Percentiles rank a stretch among this genome's conserved stretches.
These are phyloP conservation scores for Anticlea derivata DNA, from an alignment of 2,888 invertebrate genomes.

Conservation along the genomic window DNA sequence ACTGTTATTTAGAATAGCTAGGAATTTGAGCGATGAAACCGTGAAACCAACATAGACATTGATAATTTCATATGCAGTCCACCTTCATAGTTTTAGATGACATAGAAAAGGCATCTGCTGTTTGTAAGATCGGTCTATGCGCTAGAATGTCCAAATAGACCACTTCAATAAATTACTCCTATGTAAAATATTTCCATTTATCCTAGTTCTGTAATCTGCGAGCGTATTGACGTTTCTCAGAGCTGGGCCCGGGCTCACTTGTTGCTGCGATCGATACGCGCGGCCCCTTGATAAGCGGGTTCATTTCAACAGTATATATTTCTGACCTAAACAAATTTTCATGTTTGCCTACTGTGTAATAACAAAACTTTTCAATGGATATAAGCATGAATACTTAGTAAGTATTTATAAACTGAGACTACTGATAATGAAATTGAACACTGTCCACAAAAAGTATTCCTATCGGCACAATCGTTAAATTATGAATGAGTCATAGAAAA, in stretches of 20 bases:
- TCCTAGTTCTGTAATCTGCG: slow-evolving; percentile 16
- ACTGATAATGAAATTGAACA: no score
- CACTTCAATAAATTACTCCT: background rate
- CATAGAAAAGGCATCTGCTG: no score
- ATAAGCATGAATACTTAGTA: background rate
- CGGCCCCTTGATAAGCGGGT: slow-evolving; percentile 54
- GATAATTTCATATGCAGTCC: no score
- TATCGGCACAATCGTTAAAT: no score
- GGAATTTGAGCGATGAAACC: no score
- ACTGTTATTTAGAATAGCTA: no score
- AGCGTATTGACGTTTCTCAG: slow-evolving; percentile 24
- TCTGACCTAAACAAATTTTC: slow-evolving; percentile 36
- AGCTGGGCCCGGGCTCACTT: slow-evolving; percentile 49
- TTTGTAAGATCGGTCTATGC: no score
- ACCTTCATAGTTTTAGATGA: no score
- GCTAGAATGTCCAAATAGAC: no score
- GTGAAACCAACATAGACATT: no score
- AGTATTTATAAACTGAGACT: slow-evolving; percentile 6
- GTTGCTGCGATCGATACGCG: slow-evolving; percentile 64
- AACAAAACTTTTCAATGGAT: slow-evolving; percentile 14
- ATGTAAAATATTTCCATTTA: slow-evolving; percentile 8
- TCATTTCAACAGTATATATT: slow-evolving; percentile 52
- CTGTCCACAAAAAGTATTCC: no score
- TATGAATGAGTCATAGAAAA: no score
- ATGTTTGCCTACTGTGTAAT: slow-evolving; percentile 20